A percentile compares a stretch with the other conserved stretches of the same genome.
These are phyloP conservation scores for Ctenodactylus gundi DNA, from an alignment of 2,113 vertebrate species.

Conservation along the genomic window DNA sequence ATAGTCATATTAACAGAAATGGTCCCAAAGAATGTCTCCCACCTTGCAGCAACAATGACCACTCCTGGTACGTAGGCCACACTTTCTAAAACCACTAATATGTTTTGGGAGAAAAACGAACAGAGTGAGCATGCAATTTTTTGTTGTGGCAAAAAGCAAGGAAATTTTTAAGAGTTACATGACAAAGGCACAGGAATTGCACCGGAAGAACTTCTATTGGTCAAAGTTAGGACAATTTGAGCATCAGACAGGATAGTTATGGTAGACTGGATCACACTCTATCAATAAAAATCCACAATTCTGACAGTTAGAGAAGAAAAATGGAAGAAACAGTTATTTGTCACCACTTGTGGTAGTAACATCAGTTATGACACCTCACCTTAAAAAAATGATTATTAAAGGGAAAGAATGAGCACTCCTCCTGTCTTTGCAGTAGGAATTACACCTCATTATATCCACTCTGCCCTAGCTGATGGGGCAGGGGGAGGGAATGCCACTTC, in stretches of 20 bases:
- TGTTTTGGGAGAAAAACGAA: not conserved
- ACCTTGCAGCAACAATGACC: not conserved
- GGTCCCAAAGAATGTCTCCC: not conserved
- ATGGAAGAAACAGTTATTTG: not conserved
- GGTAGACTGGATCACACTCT: not conserved
- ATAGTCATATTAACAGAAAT: not conserved
- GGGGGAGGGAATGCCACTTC: not conserved
- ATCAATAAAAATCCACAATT: not conserved
- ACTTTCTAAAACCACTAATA: not conserved
- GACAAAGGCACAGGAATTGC: not conserved
- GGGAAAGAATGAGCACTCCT: not conserved
- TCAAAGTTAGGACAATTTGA: not conserved
- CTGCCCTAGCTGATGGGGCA: not conserved
- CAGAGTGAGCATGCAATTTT: not conserved
- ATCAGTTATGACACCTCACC: not conserved
- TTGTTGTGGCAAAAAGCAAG: not conserved
- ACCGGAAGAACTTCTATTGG: not conserved
- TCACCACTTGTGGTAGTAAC: not conserved
- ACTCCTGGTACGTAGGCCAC: not conserved
- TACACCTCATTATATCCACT: not conserved
- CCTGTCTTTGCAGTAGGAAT: not conserved
- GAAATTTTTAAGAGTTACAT: not conserved
- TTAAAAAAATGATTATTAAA: not conserved
- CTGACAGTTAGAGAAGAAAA: not conserved
- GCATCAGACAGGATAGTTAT: not conserved